Conservation (phyloP, 2,888 invertebrate species). For the Scaptomyza tumidula region DNA sequence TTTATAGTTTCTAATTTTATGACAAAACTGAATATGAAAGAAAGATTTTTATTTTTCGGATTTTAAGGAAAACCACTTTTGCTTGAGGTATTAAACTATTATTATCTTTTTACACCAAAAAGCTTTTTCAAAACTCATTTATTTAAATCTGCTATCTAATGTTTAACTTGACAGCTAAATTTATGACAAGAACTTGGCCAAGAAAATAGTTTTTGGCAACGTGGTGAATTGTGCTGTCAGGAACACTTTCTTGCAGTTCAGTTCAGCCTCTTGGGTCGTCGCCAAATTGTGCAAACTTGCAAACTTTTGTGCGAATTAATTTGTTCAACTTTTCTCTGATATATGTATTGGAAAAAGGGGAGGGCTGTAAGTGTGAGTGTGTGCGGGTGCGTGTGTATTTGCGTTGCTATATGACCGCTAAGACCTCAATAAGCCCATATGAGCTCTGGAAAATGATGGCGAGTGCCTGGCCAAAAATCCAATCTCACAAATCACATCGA, state of each 20-base stretch:
- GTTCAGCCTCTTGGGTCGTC: slow-evolving; percentile 28
- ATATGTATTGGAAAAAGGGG: slow-evolving; percentile 31
- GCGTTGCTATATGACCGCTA: slow-evolving; percentile 50
- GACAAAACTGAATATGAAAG: neutral
- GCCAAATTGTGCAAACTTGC: slow-evolving; percentile 73
- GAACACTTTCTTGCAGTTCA: slow-evolving; percentile 15
- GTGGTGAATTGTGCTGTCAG: slow-evolving; percentile 36
- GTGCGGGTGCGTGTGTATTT: neutral
- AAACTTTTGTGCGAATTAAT: slow-evolving; percentile 69
- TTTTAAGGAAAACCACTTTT: too few species aligned
- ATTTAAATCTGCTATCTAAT: slow-evolving; percentile 19
- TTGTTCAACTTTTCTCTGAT: slow-evolving; percentile 66
- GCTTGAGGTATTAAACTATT: neutral
- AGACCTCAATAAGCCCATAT: slow-evolving; percentile 78
- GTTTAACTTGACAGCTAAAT: slow-evolving; percentile 30
- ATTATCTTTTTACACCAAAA: too few species aligned
- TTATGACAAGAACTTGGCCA: slow-evolving; percentile 52
- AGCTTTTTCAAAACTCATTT: neutral
- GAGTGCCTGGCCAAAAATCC: slow-evolving; percentile 61
- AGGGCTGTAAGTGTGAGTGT: neutral
- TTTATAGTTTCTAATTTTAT: neutral
- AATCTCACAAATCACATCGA: slow-evolving; percentile 81
- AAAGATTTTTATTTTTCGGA: too few species aligned
- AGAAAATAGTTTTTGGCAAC: slow-evolving; percentile 50
- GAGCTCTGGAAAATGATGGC: slow-evolving; percentile 62